Percentiles rank a stretch among this genome's conserved stretches.
These are phyloP conservation scores for Chrosomus eos DNA, from an alignment of 2,797 vertebrate species.

Conservation along the genomic window DNA sequence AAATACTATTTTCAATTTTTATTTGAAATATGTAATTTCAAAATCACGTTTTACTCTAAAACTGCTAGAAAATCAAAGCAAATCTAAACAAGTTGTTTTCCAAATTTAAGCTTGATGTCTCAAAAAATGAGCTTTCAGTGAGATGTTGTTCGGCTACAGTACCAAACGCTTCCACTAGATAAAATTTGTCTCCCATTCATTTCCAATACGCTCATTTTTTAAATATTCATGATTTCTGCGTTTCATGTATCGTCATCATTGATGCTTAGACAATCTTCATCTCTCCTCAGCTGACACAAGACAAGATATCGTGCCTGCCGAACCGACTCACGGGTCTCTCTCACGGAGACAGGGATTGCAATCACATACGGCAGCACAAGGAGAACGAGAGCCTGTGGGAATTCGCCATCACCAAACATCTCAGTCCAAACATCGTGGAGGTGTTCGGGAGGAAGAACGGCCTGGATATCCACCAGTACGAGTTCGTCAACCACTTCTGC, in stretches of 20 bases:
- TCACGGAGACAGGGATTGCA: slow-evolving; percentile 75
- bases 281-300: slow-evolving; percentile 84
- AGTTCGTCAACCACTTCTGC: slow-evolving; percentile 90
- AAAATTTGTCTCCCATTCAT: too few relatives aligned
- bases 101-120: too few relatives aligned
- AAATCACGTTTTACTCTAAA: too few relatives aligned
- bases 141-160: too few relatives aligned
- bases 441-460: slow-evolving; percentile 83
- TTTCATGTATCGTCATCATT: background rate
- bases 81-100: too few relatives aligned
- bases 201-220: background rate
- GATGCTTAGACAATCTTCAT: background rate
- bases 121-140: too few relatives aligned
- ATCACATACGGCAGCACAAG: slow-evolving; percentile 71
- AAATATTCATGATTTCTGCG: background rate
- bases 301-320: slow-evolving; percentile 90
- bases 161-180: too few relatives aligned
- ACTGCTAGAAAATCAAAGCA: too few relatives aligned
- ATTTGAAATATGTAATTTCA: too few relatives aligned
- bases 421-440: slow-evolving; percentile 67
- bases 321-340: slow-evolving; percentile 75
- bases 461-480: slow-evolving; percentile 90
- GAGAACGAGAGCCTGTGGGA: slow-evolving; percentile 68
- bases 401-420: slow-evolving; percentile 51
- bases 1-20: too few relatives aligned